Evolutionary conservation across 1,140 invertebrate genomes (phyloP).

Genomic region (Pristionchus pacificus): DNA sequence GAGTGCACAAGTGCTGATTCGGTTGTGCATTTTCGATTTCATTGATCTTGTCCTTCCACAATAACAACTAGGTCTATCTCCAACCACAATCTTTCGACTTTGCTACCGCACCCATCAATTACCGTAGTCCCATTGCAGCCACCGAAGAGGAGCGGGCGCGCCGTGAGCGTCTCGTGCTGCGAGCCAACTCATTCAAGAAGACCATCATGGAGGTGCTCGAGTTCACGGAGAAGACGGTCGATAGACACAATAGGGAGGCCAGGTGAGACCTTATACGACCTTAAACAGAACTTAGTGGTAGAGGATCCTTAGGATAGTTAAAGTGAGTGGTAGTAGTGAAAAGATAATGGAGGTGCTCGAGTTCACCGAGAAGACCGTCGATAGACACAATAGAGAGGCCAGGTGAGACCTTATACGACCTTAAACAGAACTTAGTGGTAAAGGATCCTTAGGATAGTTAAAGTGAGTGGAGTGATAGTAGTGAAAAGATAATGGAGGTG

Average conservation of each 20-base stretch:
- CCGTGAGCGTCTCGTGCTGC: slow-evolving; percentile 2
- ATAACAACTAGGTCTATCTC: too few relatives aligned
- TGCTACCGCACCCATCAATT: background rate
- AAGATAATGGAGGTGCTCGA: slow-evolving; percentile 45
- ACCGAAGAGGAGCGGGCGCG: background rate
- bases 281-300: background rate
- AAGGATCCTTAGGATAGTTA: too few relatives aligned
- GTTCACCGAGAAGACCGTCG: slow-evolving; percentile 63
- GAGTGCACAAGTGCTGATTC: too few relatives aligned
- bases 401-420: background rate
- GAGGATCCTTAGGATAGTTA: too few relatives aligned
- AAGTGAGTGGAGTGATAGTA: too few relatives aligned
- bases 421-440: background rate
- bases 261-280: background rate
- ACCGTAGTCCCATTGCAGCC: background rate
- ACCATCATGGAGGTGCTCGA: slow-evolving; percentile 44
- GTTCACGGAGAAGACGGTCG: slow-evolving; percentile 64
- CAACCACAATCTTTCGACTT: too few relatives aligned
- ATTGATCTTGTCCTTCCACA: too few relatives aligned
- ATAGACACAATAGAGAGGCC: slow-evolving; percentile 59
- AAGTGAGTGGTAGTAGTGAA: too few relatives aligned
- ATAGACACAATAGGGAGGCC: slow-evolving; percentile 59
- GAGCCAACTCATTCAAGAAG: slow-evolving; percentile 28
- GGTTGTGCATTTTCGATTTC: too few relatives aligned
- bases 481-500: slow-evolving; percentile 28